These are phyloP conservation scores for Sisor rabdophorus DNA, from an alignment of 2,113 vertebrate genomes.

Conservation along the genomic window DNA sequence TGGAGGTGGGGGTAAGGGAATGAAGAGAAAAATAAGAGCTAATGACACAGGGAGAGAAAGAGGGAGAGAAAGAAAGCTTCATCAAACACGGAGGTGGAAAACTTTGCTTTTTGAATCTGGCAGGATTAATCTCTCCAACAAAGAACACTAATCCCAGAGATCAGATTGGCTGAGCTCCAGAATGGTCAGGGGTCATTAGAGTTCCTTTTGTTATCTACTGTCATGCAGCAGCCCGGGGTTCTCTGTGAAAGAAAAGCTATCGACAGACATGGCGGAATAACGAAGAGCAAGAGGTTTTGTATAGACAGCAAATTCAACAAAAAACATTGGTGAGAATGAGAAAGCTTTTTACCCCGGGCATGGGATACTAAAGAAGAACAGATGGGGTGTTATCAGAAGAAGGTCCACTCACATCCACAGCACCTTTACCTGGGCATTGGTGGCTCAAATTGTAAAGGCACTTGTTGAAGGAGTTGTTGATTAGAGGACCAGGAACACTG, in stretches of 20 bases:
- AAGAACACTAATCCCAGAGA: constrained; percentile 37
- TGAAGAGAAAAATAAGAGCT: too few species aligned
- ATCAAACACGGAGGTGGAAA: neutral
- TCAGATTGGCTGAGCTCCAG: constrained; percentile 43
- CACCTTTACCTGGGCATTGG: neutral
- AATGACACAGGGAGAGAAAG: neutral
- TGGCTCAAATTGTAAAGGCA: neutral
- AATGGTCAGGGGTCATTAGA: constrained; percentile 37
- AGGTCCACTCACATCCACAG: neutral
- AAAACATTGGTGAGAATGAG: neutral
- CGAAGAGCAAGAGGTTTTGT: neutral
- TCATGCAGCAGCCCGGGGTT: constrained; percentile 2
- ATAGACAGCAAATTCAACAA: neutral
- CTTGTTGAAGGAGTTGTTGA: too few species aligned
- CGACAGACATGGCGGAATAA: neutral
- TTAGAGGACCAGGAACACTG: too few species aligned
- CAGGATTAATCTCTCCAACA: constrained; percentile 20
- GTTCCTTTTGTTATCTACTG: constrained; percentile 26
- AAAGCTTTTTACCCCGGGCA: neutral
- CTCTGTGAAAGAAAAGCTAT: neutral
- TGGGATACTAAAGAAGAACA: neutral
- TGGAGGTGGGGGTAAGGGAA: too few species aligned
- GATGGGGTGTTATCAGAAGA: neutral
- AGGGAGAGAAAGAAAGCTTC: neutral
- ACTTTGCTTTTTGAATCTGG: constrained; percentile 31